Percentiles rank a stretch among this genome's conserved stretches.
Conservation (phyloP, 1,140 invertebrate species). For the Eueides isabella region DNA sequence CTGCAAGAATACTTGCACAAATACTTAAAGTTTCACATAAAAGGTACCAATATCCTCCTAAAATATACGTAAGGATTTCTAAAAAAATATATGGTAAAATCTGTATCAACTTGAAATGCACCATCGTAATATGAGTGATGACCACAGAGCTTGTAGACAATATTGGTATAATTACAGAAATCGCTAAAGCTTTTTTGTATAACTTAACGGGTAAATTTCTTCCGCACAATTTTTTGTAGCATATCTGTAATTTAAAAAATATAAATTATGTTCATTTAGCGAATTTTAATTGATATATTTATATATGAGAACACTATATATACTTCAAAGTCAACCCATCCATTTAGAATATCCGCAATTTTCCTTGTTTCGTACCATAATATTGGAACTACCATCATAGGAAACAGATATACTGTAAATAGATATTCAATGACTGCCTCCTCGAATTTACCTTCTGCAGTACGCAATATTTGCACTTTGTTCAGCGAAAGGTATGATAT, state of each 20-base stretch:
- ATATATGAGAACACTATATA: too few relatives aligned
- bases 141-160: conserved; percentile 84
- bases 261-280: background rate
- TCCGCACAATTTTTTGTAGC: conserved; percentile 81
- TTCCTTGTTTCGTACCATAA: conserved; percentile 85
- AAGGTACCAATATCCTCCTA: conserved; percentile 85
- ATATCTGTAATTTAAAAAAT: conserved; percentile 60
- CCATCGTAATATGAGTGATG: conserved; percentile 85
- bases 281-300: too few relatives aligned
- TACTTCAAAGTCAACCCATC: conserved; percentile 85
- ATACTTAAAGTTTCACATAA: conserved; percentile 84
- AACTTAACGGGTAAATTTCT: conserved; percentile 76
- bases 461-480: conserved; percentile 83
- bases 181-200: conserved; percentile 77
- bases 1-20: conserved; percentile 84
- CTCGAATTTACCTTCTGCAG: conserved; percentile 85
- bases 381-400: conserved; percentile 83
- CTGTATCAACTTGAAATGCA: conserved; percentile 84
- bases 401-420: conserved; percentile 86
- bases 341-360: conserved; percentile 83
- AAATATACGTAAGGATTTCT: conserved; percentile 84
- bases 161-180: conserved; percentile 82
- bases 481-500: conserved; percentile 83
- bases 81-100: conserved; percentile 86
- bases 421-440: conserved; percentile 87